Conservation (phyloP, 2,888 invertebrate genomes). For the Bembecia ichneumoniformis region DNA sequence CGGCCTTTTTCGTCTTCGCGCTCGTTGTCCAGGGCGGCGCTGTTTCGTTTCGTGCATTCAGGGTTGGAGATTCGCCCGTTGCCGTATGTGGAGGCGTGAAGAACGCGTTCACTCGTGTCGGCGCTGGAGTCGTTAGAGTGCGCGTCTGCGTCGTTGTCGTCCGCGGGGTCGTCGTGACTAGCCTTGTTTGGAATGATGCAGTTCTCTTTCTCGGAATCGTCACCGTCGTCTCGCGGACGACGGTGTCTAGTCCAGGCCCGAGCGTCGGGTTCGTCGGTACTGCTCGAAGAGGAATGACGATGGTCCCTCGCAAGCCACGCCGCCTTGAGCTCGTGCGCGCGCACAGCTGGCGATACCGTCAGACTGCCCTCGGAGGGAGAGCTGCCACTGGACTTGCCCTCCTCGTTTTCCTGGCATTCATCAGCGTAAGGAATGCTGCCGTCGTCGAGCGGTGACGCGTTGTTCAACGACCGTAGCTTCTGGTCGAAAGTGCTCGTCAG, state of each 20-base stretch:
- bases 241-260: slow-evolving; percentile 13
- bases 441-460: slow-evolving; percentile 76
- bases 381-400: slow-evolving; percentile 41
- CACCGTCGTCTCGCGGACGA: slow-evolving; percentile 12
- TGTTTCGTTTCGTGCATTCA: slow-evolving; percentile 33
- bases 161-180: slow-evolving; percentile 65
- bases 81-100: slow-evolving; percentile 16
- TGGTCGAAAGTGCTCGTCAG: slow-evolving; percentile 89
- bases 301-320: slow-evolving; percentile 60
- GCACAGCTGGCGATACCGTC: slow-evolving; percentile 21
- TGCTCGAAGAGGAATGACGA: slow-evolving; percentile 45
- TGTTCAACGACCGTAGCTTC: slow-evolving; percentile 82
- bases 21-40: slow-evolving; percentile 28
- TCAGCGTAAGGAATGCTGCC: slow-evolving; percentile 82
- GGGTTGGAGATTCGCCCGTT: slow-evolving; percentile 15
- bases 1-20: slow-evolving; percentile 16
- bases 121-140: slow-evolving; percentile 70
- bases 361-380: slow-evolving; percentile 38
- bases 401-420: slow-evolving; percentile 75
- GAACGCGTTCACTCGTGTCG: slow-evolving; percentile 24
- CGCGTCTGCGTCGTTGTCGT: slow-evolving; percentile 85
- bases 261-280: slow-evolving; percentile 36
- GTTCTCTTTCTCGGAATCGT: slow-evolving; percentile 61
- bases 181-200: slow-evolving; percentile 23
- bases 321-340: slow-evolving; percentile 55